Conservation (phyloP, 2,113 vertebrate species). For the Mirza zaza region DNA sequence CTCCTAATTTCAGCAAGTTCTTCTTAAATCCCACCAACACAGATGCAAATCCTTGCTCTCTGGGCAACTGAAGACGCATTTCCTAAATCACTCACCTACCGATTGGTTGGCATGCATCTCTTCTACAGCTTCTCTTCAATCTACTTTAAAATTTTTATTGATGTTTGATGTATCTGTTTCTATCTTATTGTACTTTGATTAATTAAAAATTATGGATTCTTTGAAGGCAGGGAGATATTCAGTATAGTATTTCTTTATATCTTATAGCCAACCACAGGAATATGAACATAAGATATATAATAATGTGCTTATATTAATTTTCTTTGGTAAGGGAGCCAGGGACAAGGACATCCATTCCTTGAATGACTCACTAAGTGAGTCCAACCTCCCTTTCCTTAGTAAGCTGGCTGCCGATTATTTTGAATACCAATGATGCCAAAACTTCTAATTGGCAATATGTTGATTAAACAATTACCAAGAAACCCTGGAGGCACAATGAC, state of each 20-base stretch:
- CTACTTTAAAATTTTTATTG: conserved; percentile 1
- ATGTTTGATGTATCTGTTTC: neutral
- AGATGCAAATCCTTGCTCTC: neutral
- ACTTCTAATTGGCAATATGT: neutral
- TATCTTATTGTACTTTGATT: neutral
- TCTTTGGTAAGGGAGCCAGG: neutral
- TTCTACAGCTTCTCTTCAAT: neutral
- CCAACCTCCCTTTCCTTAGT: neutral
- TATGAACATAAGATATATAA: neutral
- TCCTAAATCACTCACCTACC: neutral
- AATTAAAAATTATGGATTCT: neutral
- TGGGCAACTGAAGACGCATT: neutral
- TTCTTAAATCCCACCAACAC: neutral
- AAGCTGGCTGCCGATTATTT: neutral
- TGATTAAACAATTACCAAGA: conserved; percentile 5
- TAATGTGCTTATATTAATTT: neutral
- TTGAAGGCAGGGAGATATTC: neutral
- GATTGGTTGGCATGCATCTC: neutral
- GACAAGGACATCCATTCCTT: neutral
- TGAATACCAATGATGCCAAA: neutral
- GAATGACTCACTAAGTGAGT: neutral
- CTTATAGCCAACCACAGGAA: neutral
- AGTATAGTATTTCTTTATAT: neutral
- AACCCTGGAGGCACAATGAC: neutral
- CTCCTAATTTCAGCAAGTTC: neutral